phyloP scores from a whole-genome alignment of 1,140 invertebrate genomes.

The Calephelis nemesis region DNA sequence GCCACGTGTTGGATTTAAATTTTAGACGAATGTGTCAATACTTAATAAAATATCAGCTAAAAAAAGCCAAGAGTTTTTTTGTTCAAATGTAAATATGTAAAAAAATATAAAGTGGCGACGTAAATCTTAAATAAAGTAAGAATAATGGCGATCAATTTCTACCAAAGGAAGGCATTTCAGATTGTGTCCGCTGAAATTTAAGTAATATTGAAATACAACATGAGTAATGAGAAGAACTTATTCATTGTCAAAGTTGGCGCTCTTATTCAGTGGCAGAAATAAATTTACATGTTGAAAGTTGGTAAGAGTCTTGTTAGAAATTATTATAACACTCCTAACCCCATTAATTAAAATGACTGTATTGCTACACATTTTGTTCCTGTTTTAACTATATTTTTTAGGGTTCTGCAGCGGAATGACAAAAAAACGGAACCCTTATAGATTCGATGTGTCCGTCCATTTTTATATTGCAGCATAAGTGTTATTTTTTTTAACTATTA shows the following conservation, averaged over 20 bases:
- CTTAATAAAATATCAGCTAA: too few species aligned
- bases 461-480: too few species aligned
- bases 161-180: background rate
- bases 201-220: background rate
- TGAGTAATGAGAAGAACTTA: constrained; percentile 6
- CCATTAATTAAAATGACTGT: constrained; percentile 1
- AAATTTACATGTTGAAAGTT: constrained; percentile 8
- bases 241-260: constrained; percentile 13
- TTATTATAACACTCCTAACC: constrained; percentile 2
- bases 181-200: background rate
- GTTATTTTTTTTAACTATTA: too few species aligned
- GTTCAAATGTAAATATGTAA: too few species aligned
- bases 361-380: background rate
- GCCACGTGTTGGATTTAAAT: too few species aligned
- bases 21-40: too few species aligned
- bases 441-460: background rate
- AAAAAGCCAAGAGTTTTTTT: too few species aligned
- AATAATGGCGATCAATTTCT: background rate
- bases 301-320: constrained; percentile 8
- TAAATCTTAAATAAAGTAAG: too few species aligned
- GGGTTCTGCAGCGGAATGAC: background rate
- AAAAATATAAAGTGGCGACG: too few species aligned
- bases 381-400: background rate
- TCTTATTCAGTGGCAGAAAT: constrained; percentile 4
- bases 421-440: background rate